These are phyloP conservation scores for Apteryx owenii DNA, from an alignment of 2,113 vertebrate genomes.

Conservation along the genomic window DNA sequence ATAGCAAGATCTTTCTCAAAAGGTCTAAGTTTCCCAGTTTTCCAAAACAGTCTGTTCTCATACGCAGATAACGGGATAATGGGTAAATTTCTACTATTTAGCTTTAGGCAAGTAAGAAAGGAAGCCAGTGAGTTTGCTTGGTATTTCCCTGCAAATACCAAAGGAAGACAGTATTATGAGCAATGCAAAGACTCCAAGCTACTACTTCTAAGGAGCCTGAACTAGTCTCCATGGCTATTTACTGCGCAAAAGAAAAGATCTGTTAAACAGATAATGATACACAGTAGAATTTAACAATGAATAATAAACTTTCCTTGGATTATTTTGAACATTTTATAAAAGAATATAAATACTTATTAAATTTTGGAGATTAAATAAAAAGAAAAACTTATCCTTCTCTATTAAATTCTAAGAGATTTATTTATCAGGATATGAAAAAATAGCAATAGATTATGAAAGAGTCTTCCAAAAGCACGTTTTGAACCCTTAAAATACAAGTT, in stretches of 20 bases:
- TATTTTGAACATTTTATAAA: background rate
- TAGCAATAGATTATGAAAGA: background rate
- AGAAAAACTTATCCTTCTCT: background rate
- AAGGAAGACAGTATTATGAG: background rate
- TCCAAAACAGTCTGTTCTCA: background rate
- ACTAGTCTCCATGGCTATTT: background rate
- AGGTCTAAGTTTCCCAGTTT: background rate
- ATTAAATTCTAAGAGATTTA: background rate
- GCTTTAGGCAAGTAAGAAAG: background rate
- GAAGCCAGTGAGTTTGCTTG: background rate
- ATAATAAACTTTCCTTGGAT: background rate
- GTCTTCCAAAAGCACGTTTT: background rate
- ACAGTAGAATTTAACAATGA: background rate
- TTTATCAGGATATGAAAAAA: background rate
- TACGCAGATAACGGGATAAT: background rate
- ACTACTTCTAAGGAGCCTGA: background rate
- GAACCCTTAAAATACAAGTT: background rate
- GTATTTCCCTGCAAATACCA: background rate
- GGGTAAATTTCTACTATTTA: background rate
- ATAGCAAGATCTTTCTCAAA: background rate
- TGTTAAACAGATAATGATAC: background rate
- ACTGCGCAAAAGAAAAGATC: background rate
- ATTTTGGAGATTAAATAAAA: background rate
- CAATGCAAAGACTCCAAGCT: background rate
- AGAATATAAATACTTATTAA: background rate